A percentile compares a stretch with the other conserved stretches of the same genome.
These are phyloP conservation scores for Pseudomyrmex dendroicus DNA, from an alignment of 1,140 invertebrate species.

Conservation along the genomic window DNA sequence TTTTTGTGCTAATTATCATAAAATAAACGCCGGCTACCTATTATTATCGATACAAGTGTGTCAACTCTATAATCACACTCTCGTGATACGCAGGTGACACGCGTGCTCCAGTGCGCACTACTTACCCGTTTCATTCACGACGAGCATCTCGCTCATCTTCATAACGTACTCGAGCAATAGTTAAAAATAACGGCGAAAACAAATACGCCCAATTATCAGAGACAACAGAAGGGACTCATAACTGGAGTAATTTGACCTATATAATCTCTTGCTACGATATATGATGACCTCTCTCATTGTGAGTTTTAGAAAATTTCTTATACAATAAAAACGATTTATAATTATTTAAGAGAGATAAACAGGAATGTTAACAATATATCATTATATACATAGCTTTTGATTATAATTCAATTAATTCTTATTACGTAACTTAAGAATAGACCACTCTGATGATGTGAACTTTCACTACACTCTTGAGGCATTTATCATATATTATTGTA, in stretches of 20 bases:
- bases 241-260: neutral
- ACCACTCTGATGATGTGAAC: neutral
- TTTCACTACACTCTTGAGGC: neutral
- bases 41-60: constrained; percentile 44
- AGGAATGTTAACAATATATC: neutral
- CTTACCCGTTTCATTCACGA: constrained; percentile 41
- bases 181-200: constrained; percentile 44
- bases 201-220: neutral
- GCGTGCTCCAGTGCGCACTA: neutral
- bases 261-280: neutral
- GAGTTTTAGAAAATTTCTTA: neutral
- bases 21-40: constrained; percentile 11
- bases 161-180: constrained; percentile 4
- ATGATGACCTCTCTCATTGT: neutral
- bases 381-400: neutral
- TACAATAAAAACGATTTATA: neutral
- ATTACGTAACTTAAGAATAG: constrained; percentile 2
- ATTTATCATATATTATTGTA: too few relatives aligned
- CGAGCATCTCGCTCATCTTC: constrained; percentile 30
- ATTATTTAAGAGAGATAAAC: neutral
- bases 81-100: neutral
- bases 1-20: constrained; percentile 16
- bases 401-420: constrained; percentile 4
- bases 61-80: constrained; percentile 31
- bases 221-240: neutral